A percentile compares a stretch with the other conserved stretches of the same genome.
phyloP scores from a whole-genome alignment of 2,888 invertebrate species.

The Leptopterna dolabrata region DNA sequence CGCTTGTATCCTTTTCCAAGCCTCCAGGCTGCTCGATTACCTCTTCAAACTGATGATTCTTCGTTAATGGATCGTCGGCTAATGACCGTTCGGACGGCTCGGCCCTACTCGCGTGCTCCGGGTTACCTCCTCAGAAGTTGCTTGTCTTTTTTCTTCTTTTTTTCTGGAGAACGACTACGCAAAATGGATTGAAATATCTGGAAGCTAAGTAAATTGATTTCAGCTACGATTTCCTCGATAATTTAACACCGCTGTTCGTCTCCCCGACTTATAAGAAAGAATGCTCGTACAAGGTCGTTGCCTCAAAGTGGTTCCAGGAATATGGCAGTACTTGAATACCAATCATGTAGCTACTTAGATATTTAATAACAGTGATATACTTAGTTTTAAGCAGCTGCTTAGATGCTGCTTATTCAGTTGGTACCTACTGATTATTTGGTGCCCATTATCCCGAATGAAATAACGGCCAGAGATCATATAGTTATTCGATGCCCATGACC shows the following conservation, averaged over 20 bases:
- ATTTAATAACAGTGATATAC: too few species aligned
- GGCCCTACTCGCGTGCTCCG: not conserved
- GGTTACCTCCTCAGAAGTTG: not conserved
- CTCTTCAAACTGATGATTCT: not conserved
- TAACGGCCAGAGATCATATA: too few species aligned
- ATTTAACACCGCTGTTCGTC: too few species aligned
- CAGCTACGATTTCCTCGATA: not conserved
- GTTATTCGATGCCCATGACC: too few species aligned
- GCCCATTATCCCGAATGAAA: too few species aligned
- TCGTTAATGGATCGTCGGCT: not conserved
- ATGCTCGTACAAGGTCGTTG: not conserved
- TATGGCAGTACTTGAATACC: too few species aligned
- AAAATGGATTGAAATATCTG: not conserved
- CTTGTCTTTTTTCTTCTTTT: not conserved
- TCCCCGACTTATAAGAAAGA: not conserved
- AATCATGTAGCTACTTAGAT: too few species aligned
- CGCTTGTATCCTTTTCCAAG: not conserved
- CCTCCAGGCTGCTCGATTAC: not conserved
- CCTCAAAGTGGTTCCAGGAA: not conserved
- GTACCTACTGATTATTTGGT: too few species aligned
- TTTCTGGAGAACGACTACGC: not conserved
- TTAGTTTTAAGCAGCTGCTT: too few species aligned
- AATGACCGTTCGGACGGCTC: not conserved
- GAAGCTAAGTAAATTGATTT: not conserved
- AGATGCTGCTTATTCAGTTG: too few species aligned